Base-by-base conservation (phyloP, 2,888 invertebrate genomes). In the Andrena minutula region DNA sequence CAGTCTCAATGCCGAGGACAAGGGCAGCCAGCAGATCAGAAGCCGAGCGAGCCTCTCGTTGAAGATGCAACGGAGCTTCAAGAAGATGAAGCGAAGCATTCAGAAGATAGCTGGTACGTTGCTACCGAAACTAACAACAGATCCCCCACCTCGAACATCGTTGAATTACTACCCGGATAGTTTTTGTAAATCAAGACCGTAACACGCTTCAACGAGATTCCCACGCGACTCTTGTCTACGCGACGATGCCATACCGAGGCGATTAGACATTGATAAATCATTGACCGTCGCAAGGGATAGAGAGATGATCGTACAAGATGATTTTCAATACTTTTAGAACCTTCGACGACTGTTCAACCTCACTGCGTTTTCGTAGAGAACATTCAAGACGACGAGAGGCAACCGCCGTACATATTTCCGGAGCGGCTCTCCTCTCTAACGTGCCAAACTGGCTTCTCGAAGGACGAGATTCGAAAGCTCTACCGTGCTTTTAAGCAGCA, bases 401-500 rank as follows among this genome's bases (percentile, higher is more conserved):
- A 85, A 23, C 81, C 75, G 28, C 58, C 83, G 23, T 89, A 90
- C 32, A 68, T 90, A 23, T 76, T 88, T 6, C 92, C 92, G 8
- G 90, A 92, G 47, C 81, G 86, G 65, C 87, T 93, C 35, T 79
- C 84, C 10, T 82, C 71, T 5, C 77, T 93, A 75, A 86, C 82
- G 28, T 76, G 75, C 30, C 87, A 87, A 61, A 92, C 92, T 2
- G 93, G 93, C 41, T 93, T 93, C 79, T 86, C 89, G 2, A 91
- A 86, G 70, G 83, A 90, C 12, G 90, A 93, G 79, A 90, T 93
- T 56, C 88, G 92, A 8, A 87, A 82, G 41, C 75, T 93, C 56
- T 93, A 93, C 75, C 89, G 92, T 0, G 89, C 87, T 10, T 93
- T 93, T 73, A 93, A 93, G 78, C 92, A 93, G 58, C 82, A 91